A percentile compares a stretch with the other conserved stretches of the same genome.
phyloP scores from a whole-genome alignment of 2,797 vertebrate species.

The Kryptopterus vitreolus region DNA sequence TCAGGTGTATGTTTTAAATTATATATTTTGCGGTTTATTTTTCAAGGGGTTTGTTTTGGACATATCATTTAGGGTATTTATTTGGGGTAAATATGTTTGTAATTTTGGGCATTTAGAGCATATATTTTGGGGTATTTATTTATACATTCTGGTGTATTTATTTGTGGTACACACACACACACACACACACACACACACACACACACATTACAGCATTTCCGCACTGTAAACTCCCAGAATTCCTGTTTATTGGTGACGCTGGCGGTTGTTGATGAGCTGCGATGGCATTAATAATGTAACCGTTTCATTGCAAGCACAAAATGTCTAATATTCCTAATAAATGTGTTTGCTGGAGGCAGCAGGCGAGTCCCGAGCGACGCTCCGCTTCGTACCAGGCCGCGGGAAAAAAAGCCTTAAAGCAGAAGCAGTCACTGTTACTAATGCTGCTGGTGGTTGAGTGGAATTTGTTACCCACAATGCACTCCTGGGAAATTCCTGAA shows the following conservation, averaged over 20 bases:
- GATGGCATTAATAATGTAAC: conserved; percentile 12
- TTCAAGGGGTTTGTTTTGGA: too few species aligned
- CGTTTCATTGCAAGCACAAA: neutral
- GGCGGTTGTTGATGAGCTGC: neutral
- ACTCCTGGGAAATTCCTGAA: conserved; percentile 15
- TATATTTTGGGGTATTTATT: too few species aligned
- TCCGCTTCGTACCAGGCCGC: neutral
- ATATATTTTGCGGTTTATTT: too few species aligned
- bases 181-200: too few species aligned
- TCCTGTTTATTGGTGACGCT: neutral
- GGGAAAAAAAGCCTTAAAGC: neutral
- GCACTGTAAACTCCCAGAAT: neutral
- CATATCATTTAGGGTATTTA: too few species aligned
- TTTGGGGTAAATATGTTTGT: too few species aligned
- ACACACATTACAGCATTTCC: neutral
- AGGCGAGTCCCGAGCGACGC: neutral
- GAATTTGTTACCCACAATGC: conserved; percentile 24
- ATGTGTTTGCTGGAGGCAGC: conserved; percentile 25
- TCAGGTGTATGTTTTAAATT: too few species aligned
- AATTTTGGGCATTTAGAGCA: too few species aligned
- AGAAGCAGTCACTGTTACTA: conserved; percentile 27
- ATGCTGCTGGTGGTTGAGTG: conserved; percentile 16
- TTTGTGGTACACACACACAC: too few species aligned
- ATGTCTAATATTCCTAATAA: conserved; percentile 14
- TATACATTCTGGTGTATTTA: too few species aligned